Evolutionary conservation across 2,888 invertebrate species (phyloP).

Genomic region (Melangyna quadrimaculata): DNA sequence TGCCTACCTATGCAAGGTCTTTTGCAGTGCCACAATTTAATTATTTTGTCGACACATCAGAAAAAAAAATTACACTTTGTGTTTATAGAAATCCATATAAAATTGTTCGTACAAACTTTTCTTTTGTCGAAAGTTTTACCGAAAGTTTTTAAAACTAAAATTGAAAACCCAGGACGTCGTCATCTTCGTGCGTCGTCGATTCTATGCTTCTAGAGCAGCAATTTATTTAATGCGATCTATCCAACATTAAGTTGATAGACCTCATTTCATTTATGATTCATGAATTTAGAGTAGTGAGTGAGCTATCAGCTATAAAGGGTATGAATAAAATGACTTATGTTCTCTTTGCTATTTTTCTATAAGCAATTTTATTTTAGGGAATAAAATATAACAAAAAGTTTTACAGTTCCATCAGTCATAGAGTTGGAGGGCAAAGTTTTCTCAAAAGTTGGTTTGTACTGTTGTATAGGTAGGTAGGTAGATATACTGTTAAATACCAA

Average conservation of each 20-base stretch:
- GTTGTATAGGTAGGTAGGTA: too few relatives aligned
- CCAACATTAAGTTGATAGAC: constrained; percentile 63
- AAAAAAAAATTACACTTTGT: background rate
- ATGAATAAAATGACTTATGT: constrained; percentile 63
- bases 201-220: constrained; percentile 18
- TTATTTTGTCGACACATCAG: background rate
- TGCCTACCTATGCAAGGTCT: background rate
- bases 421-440: constrained; percentile 30
- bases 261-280: constrained; percentile 69
- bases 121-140: background rate
- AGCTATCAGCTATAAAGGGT: constrained; percentile 55
- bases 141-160: constrained; percentile 13
- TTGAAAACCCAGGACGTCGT: constrained; percentile 26
- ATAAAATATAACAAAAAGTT: constrained; percentile 30
- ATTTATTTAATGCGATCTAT: constrained; percentile 65
- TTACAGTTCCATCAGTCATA: constrained; percentile 37
- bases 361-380: constrained; percentile 38
- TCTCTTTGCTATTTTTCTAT: constrained; percentile 53
- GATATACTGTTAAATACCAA: background rate
- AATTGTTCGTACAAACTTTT: background rate
- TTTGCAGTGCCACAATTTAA: background rate
- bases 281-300: constrained; percentile 64
- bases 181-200: background rate
- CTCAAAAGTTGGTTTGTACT: constrained; percentile 34
- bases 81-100: background rate